Evolutionary conservation across 2,888 invertebrate species (phyloP).

Genomic region (Leucophora obtusa): DNA sequence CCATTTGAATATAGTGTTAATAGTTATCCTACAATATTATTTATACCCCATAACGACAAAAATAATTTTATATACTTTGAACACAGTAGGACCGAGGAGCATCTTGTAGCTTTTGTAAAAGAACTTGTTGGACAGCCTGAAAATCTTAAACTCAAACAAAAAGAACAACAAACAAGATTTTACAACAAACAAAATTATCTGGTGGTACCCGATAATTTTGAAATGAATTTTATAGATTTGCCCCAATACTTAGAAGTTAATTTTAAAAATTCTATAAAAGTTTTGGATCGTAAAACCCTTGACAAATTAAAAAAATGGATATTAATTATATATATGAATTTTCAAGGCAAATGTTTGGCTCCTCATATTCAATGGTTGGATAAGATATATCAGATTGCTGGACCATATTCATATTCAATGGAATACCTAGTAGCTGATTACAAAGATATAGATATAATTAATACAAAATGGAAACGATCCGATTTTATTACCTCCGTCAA

Average conservation of each 20-base stretch:
- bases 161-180: background rate
- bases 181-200: background rate
- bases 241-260: constrained; percentile 30
- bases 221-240: constrained; percentile 25
- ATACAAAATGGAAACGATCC: constrained; percentile 30
- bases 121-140: constrained; percentile 3
- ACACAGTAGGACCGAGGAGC: constrained; percentile 16
- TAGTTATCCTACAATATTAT: constrained; percentile 52
- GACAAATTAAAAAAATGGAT: constrained; percentile 15
- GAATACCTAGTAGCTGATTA: constrained; percentile 51
- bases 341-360: constrained; percentile 6
- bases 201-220: background rate
- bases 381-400: constrained; percentile 45
- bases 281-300: constrained; percentile 28
- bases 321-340: constrained; percentile 52
- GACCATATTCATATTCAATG: background rate
- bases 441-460: constrained; percentile 48
- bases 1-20: constrained; percentile 62
- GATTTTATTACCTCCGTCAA: constrained; percentile 9
- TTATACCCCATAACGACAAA: constrained; percentile 51
- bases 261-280: constrained; percentile 21
- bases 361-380: constrained; percentile 33
- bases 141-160: background rate
- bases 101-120: constrained; percentile 54
- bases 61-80: constrained; percentile 49